Conservation (phyloP, 1,140 invertebrate genomes). For the Mycetomoellerius zeteki region DNA sequence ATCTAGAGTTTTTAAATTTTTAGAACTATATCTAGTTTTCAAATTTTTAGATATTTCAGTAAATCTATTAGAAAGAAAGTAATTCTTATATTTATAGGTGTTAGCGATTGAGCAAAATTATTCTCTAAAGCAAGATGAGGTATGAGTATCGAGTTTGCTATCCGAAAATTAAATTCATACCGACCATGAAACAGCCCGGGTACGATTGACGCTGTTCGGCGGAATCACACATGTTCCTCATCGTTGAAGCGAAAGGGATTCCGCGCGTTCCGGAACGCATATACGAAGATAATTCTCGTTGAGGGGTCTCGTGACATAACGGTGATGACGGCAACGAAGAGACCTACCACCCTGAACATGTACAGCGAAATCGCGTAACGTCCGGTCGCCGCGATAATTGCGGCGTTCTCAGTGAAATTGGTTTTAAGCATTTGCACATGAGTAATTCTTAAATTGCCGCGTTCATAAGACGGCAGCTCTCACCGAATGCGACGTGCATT, state of each 20-base stretch:
- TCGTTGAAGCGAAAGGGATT: constrained; percentile 48
- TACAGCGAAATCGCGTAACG: constrained; percentile 15
- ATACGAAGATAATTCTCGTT: constrained; percentile 43
- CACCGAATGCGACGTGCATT: constrained; percentile 9
- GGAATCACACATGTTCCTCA: constrained; percentile 4
- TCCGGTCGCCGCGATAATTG: constrained; percentile 40
- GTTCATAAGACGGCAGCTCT: constrained; percentile 29
- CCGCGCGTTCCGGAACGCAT: constrained; percentile 50
- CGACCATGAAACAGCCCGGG: background rate
- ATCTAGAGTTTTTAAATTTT: no score
- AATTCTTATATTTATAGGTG: background rate
- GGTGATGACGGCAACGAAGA: background rate
- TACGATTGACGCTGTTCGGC: background rate
- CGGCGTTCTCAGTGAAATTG: constrained; percentile 34
- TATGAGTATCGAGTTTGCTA: background rate
- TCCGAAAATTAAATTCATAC: constrained; percentile 13
- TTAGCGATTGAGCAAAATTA: background rate
- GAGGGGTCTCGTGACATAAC: constrained; percentile 13
- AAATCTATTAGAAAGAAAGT: background rate
- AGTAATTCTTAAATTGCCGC: constrained; percentile 50
- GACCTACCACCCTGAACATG: constrained; percentile 3
- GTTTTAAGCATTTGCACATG: constrained; percentile 42
- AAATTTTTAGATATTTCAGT: no score
- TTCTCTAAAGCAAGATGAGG: background rate
- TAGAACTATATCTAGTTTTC: no score